These are phyloP conservation scores for Baronia brevicornis DNA, from an alignment of 2,888 invertebrate species.

Conservation along the genomic window DNA sequence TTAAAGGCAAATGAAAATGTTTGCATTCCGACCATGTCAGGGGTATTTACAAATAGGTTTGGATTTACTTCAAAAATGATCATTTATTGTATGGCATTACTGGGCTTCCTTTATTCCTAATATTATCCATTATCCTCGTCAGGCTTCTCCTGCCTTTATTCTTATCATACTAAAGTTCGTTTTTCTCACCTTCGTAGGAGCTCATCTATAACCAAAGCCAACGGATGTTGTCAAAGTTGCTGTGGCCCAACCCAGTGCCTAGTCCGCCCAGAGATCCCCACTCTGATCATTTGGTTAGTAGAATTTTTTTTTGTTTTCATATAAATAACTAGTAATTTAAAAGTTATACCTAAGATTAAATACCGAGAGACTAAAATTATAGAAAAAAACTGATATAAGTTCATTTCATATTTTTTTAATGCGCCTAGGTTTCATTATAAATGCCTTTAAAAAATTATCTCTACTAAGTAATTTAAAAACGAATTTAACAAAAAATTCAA, in stretches of 20 bases:
- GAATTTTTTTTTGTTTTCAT: slow-evolving; percentile 52
- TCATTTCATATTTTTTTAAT: too few relatives aligned
- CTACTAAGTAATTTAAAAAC: too few relatives aligned
- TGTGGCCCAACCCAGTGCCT: slow-evolving; percentile 73
- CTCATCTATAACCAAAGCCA: slow-evolving; percentile 76
- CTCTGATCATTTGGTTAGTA: slow-evolving; percentile 76
- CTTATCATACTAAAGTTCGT: slow-evolving; percentile 62
- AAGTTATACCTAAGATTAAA: too few relatives aligned
- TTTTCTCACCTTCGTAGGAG: slow-evolving; percentile 74
- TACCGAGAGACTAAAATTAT: slow-evolving; percentile 1
- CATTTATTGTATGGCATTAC: neutral
- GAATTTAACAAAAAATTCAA: too few relatives aligned
- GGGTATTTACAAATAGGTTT: slow-evolving; percentile 14
- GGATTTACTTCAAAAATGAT: neutral
- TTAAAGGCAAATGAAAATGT: neutral
- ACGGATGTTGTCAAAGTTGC: slow-evolving; percentile 76
- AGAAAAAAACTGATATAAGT: slow-evolving; percentile 2
- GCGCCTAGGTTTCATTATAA: too few relatives aligned
- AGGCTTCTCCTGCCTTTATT: slow-evolving; percentile 53
- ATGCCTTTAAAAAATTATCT: too few relatives aligned
- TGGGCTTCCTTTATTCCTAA: slow-evolving; percentile 3
- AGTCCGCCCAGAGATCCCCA: slow-evolving; percentile 72
- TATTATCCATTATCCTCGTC: slow-evolving; percentile 13
- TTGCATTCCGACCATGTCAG: too few relatives aligned
- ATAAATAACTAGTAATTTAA: slow-evolving; percentile 26